Conservation (phyloP, 2,113 vertebrate genomes). For the Tonatia bakeri region DNA sequence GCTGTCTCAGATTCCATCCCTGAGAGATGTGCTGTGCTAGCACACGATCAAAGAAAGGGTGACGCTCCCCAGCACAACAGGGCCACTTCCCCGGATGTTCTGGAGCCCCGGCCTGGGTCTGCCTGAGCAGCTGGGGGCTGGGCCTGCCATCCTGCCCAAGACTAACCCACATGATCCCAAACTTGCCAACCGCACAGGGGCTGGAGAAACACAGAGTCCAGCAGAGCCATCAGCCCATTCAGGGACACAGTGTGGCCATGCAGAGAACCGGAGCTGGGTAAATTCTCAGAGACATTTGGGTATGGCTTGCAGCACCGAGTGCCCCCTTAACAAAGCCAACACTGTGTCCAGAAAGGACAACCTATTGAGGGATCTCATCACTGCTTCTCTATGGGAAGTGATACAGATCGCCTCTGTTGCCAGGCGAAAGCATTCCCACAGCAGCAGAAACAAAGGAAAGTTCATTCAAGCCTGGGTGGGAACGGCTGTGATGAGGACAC, state of each 20-base stretch:
- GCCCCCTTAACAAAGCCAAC: slow-evolving; percentile 63
- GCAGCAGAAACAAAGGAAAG: slow-evolving; percentile 46
- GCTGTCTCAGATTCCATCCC: background rate
- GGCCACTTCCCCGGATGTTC: background rate
- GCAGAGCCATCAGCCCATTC: background rate
- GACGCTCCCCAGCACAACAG: background rate
- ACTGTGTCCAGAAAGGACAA: slow-evolving; percentile 67
- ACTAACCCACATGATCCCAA: background rate
- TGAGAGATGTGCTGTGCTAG: background rate
- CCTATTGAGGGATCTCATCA: slow-evolving; percentile 58
- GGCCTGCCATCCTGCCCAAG: background rate
- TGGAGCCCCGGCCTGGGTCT: background rate
- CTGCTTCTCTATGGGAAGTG: slow-evolving; percentile 5
- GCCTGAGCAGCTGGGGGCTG: background rate
- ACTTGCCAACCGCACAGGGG: background rate
- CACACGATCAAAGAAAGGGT: background rate
- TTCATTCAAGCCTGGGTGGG: slow-evolving; percentile 22
- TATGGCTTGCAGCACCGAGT: slow-evolving; percentile 28
- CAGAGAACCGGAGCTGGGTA: background rate
- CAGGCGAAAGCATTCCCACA: slow-evolving; percentile 51
- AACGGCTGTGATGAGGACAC: background rate
- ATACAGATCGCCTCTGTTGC: slow-evolving; percentile 57
- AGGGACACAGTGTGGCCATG: background rate
- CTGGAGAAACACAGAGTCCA: slow-evolving; percentile 22
- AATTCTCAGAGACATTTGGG: slow-evolving; percentile 51